A percentile compares a stretch with the other conserved stretches of the same genome.
phyloP scores from a whole-genome alignment of 2,113 vertebrate species.

The Actinemys pallida region DNA sequence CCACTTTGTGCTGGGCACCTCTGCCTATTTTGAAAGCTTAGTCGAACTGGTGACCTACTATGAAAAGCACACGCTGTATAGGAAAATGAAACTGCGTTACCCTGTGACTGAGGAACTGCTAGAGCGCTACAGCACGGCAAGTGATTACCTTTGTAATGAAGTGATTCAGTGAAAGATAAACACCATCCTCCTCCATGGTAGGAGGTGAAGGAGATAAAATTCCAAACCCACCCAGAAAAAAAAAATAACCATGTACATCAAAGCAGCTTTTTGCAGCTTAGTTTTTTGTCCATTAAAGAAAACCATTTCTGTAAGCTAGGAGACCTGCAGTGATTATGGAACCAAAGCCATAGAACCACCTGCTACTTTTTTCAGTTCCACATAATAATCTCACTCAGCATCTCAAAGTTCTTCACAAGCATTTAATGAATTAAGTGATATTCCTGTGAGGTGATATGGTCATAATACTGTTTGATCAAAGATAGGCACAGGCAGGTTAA shows the following conservation, averaged over 20 bases:
- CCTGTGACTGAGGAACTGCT: constrained; percentile 93
- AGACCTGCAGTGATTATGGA: background rate
- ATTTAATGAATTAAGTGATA: background rate
- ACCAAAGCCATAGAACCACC: background rate
- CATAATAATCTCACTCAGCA: background rate
- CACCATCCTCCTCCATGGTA: background rate
- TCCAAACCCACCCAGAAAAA: background rate
- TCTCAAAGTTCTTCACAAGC: background rate
- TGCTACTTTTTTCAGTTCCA: background rate
- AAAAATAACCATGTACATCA: background rate
- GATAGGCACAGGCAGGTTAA: background rate
- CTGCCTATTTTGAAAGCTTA: constrained; percentile 93
- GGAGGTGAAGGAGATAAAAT: background rate
- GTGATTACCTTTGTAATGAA: background rate
- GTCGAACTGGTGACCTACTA: constrained; percentile 95
- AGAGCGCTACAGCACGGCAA: constrained; percentile 88
- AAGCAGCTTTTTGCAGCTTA: background rate
- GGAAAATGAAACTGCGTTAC: constrained; percentile 95
- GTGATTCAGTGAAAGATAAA: background rate
- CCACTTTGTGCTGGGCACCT: constrained; percentile 91
- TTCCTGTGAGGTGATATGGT: background rate
- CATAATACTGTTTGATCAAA: background rate
- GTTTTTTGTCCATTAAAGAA: background rate
- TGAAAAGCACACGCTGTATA: constrained; percentile 91
- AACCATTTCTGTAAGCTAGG: background rate